These are phyloP conservation scores for Loripinus fragilis DNA, from an alignment of 2,888 invertebrate genomes.

Conservation along the genomic window DNA sequence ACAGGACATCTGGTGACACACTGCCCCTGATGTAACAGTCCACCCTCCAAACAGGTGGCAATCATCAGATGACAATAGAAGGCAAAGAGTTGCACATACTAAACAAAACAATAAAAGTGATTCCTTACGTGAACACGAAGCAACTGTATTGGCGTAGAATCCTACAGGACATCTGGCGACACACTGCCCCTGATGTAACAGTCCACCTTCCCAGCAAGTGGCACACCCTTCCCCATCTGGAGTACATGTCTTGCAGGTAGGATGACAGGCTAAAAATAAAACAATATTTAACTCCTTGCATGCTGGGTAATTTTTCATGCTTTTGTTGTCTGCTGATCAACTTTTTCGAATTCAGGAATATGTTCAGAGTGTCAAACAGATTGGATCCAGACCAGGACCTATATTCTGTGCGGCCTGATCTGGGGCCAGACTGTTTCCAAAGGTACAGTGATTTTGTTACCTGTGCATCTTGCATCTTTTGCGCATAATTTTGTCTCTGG, in stretches of 20 bases:
- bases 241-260: conserved; percentile 69
- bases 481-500: too few species aligned
- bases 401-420: not conserved
- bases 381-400: not conserved
- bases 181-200: conserved; percentile 71
- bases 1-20: conserved; percentile 70
- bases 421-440: not conserved
- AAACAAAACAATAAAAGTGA: too few species aligned
- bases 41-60: conserved; percentile 64
- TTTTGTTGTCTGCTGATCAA: too few species aligned
- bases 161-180: conserved; percentile 68
- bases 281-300: too few species aligned
- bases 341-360: too few species aligned
- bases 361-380: too few species aligned
- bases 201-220: conserved; percentile 62
- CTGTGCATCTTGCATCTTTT: too few species aligned
- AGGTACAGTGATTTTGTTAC: too few species aligned
- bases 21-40: conserved; percentile 65
- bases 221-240: conserved; percentile 66
- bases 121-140: conserved; percentile 66
- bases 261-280: conserved; percentile 64
- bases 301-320: too few species aligned
- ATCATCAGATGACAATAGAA: too few species aligned
- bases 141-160: conserved; percentile 59
- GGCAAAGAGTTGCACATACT: too few species aligned